phyloP scores from a whole-genome alignment of 2,797 vertebrate species.

The Dendrocincla tyrannina region DNA sequence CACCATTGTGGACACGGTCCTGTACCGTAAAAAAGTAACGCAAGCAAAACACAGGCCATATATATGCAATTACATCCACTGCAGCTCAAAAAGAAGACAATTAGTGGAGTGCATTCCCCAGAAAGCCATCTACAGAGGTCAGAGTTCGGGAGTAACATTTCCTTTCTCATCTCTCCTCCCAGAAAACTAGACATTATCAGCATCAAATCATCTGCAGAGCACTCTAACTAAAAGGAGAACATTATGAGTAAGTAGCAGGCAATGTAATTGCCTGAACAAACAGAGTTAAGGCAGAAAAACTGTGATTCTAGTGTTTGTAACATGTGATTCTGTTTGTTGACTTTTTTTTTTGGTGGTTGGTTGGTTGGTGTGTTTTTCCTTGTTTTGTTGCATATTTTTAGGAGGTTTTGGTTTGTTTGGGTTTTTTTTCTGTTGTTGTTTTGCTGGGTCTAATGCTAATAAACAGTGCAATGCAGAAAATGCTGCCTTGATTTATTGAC shows the following conservation, averaged over 20 bases:
- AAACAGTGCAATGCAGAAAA: background rate
- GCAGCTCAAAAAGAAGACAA: conserved; percentile 36
- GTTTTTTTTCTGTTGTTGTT: background rate
- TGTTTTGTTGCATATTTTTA: background rate
- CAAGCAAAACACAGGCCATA: conserved; percentile 32
- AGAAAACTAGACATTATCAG: conserved; percentile 40
- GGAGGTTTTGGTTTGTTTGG: background rate
- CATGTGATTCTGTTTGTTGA: background rate
- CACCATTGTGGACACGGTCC: background rate
- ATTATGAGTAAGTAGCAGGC: conserved; percentile 49
- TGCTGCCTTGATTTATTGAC: background rate
- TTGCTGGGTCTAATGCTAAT: background rate
- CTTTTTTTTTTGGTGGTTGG: background rate
- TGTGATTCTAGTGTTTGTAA: background rate
- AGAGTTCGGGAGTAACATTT: conserved; percentile 32
- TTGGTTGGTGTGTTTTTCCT: background rate
- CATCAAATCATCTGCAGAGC: conserved; percentile 30
- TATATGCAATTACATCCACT: conserved; percentile 31
- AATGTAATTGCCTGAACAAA: conserved; percentile 49
- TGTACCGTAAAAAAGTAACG: background rate
- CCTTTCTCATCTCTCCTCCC: conserved; percentile 25
- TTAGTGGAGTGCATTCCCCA: conserved; percentile 42
- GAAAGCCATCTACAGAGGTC: conserved; percentile 31
- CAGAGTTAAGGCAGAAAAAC: conserved; percentile 10
- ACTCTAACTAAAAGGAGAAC: conserved; percentile 44